Conservation (phyloP, 2,113 vertebrate genomes). For the Chelonoidis abingdonii region DNA sequence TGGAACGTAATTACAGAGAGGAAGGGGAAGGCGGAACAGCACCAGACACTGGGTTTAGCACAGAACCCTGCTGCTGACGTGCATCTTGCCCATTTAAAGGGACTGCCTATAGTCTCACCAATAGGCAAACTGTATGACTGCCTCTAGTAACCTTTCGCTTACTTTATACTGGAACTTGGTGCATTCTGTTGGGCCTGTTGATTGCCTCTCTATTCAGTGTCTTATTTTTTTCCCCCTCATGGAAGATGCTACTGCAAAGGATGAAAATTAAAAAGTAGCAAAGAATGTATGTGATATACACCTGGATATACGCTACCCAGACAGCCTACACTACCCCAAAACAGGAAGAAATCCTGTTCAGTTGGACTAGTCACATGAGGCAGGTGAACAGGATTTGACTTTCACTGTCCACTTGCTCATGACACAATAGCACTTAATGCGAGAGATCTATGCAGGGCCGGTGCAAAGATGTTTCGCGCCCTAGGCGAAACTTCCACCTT, state of each 20-base stretch:
- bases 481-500: too few species aligned
- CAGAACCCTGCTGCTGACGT: constrained; percentile 9
- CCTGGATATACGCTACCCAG: background rate
- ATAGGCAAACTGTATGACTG: background rate
- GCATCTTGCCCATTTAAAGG: constrained; percentile 69
- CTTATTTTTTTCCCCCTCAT: background rate
- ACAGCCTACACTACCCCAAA: background rate
- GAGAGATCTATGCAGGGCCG: background rate
- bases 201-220: background rate
- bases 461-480: too few species aligned
- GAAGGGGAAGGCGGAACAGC: constrained; percentile 34
- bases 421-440: background rate
- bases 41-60: constrained; percentile 40
- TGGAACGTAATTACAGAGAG: constrained; percentile 35
- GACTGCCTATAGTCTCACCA: constrained; percentile 28
- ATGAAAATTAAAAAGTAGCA: background rate
- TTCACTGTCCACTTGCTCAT: background rate
- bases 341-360: background rate
- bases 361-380: background rate
- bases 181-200: accelerated
- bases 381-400: background rate
- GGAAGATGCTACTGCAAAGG: background rate
- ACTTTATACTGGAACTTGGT: background rate
- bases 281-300: background rate
- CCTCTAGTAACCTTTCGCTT: background rate